A percentile compares a stretch with the other conserved stretches of the same genome.
These are phyloP conservation scores for Atrichornis clamosus DNA, from an alignment of 2,113 vertebrate genomes.

Conservation along the genomic window DNA sequence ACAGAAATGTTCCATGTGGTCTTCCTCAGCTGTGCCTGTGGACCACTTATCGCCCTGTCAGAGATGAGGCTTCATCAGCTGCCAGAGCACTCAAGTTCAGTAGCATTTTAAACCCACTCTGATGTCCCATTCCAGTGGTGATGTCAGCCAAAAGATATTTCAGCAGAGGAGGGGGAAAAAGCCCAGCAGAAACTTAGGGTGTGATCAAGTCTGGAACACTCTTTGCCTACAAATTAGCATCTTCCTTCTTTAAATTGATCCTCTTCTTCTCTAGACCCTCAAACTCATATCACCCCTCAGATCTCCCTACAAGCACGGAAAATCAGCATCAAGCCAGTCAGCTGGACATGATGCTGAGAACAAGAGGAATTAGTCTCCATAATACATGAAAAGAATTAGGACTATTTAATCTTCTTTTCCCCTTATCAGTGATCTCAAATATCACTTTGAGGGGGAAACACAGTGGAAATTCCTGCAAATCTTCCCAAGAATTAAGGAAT, in stretches of 20 bases:
- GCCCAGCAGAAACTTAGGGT: not conserved
- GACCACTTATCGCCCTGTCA: not conserved
- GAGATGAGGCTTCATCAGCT: not conserved
- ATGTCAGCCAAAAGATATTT: slow-evolving; percentile 8
- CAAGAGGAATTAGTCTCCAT: slow-evolving; percentile 27
- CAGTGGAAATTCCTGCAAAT: slow-evolving; percentile 37
- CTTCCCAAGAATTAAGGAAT: slow-evolving; percentile 35
- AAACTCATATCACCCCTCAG: not conserved
- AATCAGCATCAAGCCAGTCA: not conserved
- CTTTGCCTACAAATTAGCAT: not conserved
- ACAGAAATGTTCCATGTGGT: not conserved
- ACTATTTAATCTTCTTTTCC: slow-evolving; percentile 34
- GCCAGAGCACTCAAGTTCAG: not conserved
- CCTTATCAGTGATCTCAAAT: slow-evolving; percentile 37
- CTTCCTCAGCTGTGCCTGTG: not conserved
- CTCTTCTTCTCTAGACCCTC: not conserved
- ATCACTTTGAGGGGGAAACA: not conserved
- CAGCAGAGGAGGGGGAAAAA: accelerated
- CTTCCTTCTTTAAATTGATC: not conserved
- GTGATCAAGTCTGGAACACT: not conserved
- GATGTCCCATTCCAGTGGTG: not conserved
- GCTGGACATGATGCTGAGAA: slow-evolving; percentile 18
- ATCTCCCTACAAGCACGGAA: not conserved
- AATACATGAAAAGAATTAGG: slow-evolving; percentile 17
- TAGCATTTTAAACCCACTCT: not conserved